Evolutionary conservation across 2,888 invertebrate genomes (phyloP).

Genomic region (Scrobipalpa atriplicella): DNA sequence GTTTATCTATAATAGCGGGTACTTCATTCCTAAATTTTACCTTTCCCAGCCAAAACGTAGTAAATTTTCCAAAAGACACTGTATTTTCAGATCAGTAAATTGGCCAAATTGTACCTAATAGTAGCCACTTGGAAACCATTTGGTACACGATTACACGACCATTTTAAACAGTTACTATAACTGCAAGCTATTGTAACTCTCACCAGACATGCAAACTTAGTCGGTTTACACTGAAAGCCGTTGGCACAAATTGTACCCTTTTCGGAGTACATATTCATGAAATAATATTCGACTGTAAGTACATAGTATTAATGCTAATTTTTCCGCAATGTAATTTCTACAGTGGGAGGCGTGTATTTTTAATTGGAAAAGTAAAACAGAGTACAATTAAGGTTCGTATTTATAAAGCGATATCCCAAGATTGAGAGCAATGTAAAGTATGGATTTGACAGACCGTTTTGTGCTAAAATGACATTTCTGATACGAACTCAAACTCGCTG

Average conservation of each 20-base stretch:
- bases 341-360: not conserved
- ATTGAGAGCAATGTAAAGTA: no score
- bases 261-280: conserved; percentile 22
- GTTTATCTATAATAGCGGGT: not conserved
- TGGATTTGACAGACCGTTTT: no score
- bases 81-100: not conserved
- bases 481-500: no score
- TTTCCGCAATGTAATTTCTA: conserved; percentile 28
- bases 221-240: conserved; percentile 39
- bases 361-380: not conserved
- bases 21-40: not conserved
- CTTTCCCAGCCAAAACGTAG: not conserved
- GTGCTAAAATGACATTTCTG: no score
- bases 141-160: conserved; percentile 43
- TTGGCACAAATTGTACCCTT: conserved; percentile 25
- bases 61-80: not conserved
- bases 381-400: no score
- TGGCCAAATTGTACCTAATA: conserved; percentile 15
- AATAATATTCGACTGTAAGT: conserved; percentile 16
- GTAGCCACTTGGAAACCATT: conserved; percentile 22
- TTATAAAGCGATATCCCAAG: no score
- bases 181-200: conserved; percentile 42
- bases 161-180: conserved; percentile 51
- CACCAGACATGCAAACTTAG: conserved; percentile 48
- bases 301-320: conserved; percentile 30